Conservation (phyloP, 2,888 invertebrate genomes). For the Agriopis marginaria region DNA sequence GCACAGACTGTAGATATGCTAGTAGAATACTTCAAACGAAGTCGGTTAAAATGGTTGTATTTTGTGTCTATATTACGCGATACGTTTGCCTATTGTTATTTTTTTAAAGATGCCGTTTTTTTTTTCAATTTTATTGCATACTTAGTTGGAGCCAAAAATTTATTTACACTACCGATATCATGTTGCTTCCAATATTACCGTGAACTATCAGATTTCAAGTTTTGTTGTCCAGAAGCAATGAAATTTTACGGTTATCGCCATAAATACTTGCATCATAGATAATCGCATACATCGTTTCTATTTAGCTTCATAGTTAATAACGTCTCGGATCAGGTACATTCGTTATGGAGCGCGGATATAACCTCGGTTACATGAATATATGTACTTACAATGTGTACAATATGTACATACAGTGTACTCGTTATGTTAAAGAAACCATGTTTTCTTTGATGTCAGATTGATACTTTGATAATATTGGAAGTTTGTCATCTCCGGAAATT, state of each 20-base stretch:
- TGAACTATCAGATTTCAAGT: slow-evolving; percentile 1
- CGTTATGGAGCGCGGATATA: slow-evolving; percentile 4
- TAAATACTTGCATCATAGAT: background rate
- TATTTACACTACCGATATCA: background rate
- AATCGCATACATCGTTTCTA: slow-evolving; percentile 2
- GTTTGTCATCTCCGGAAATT: slow-evolving; percentile 9
- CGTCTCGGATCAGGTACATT: slow-evolving; percentile 5
- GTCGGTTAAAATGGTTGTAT: too few species aligned
- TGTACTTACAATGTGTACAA: too few species aligned
- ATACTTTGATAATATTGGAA: slow-evolving; percentile 11
- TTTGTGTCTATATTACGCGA: too few species aligned
- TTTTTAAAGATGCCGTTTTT: too few species aligned
- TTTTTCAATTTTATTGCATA: too few species aligned
- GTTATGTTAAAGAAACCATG: slow-evolving; percentile 1
- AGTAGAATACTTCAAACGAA: too few species aligned
- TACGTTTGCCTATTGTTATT: too few species aligned
- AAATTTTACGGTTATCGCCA: slow-evolving; percentile 10
- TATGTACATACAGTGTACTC: background rate
- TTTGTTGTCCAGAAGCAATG: slow-evolving; percentile 10
- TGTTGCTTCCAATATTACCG: background rate
- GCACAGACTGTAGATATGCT: too few species aligned
- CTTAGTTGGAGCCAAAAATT: background rate
- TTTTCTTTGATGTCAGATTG: slow-evolving; percentile 16
- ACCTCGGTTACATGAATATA: slow-evolving; percentile 3
- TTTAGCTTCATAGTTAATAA: slow-evolving; percentile 16